A percentile compares a stretch with the other conserved stretches of the same genome.
These are phyloP conservation scores for Actias luna DNA, from an alignment of 2,888 invertebrate species.

Conservation along the genomic window DNA sequence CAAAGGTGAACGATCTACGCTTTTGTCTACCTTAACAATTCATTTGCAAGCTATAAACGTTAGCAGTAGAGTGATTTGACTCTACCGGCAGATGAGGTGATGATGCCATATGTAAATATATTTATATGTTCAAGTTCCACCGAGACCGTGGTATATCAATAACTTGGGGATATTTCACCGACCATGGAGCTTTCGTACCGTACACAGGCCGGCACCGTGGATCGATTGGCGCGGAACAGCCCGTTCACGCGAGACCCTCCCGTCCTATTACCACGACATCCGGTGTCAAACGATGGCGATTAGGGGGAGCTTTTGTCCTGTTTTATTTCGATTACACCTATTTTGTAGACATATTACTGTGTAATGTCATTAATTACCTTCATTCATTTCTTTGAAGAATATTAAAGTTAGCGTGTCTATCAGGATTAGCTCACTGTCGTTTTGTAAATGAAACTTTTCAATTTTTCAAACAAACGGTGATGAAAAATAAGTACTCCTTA, in stretches of 20 bases:
- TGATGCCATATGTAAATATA: too few species aligned
- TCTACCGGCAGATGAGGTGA: too few species aligned
- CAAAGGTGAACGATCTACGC: too few species aligned
- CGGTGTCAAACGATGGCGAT: constrained; percentile 14
- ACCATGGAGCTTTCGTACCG: constrained; percentile 41
- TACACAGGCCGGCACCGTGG: constrained; percentile 5
- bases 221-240: constrained; percentile 3
- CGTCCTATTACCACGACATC: constrained; percentile 11
- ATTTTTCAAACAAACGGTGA: too few species aligned
- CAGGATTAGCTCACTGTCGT: too few species aligned
- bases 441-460: too few species aligned
- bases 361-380: not conserved
- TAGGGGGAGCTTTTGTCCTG: constrained; percentile 8
- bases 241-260: not conserved
- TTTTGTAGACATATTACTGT: not conserved
- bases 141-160: not conserved
- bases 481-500: too few species aligned
- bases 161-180: constrained; percentile 18
- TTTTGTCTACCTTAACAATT: too few species aligned
- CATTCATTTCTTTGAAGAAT: not conserved
- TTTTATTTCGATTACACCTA: constrained; percentile 17
- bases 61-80: too few species aligned
- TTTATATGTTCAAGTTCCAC: not conserved
- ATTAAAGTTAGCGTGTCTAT: too few species aligned
- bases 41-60: too few species aligned